phyloP scores from a whole-genome alignment of 2,797 vertebrate species.

The Acrossocheilus fasciatus region DNA sequence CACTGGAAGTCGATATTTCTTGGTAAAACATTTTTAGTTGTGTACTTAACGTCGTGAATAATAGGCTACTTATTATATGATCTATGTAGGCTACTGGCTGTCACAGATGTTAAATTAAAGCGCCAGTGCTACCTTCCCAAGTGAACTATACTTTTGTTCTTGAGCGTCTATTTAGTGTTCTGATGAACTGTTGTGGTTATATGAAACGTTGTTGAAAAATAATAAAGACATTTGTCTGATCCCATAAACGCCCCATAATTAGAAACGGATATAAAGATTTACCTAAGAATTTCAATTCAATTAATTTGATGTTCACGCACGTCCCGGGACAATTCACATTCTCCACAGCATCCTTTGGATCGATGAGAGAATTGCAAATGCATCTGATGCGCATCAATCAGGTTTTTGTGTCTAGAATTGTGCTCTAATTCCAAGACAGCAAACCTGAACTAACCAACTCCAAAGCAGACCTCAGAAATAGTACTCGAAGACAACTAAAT shows the following conservation, averaged over 20 bases:
- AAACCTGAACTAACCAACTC: not conserved
- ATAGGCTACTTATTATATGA: no score
- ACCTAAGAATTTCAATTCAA: not conserved
- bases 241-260: not conserved
- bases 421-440: not conserved
- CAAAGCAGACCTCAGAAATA: not conserved
- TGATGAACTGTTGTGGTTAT: not conserved
- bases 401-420: conserved; percentile 27
- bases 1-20: not conserved
- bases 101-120: not conserved
- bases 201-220: not conserved
- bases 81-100: not conserved
- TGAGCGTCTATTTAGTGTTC: not conserved
- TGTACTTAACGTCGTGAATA: not conserved
- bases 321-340: conserved; percentile 16
- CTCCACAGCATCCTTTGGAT: conserved; percentile 25
- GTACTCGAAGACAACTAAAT: not conserved
- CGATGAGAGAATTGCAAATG: conserved; percentile 38
- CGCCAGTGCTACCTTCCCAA: no score
- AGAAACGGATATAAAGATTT: not conserved
- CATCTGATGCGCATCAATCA: conserved; percentile 39
- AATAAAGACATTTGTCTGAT: not conserved
- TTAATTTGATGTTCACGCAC: conserved; percentile 28
- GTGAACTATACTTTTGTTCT: not conserved
- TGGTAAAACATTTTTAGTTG: not conserved